A percentile compares a stretch with the other conserved stretches of the same genome.
These are phyloP conservation scores for Oenanthe melanoleuca DNA, from an alignment of 2,113 vertebrate species.

Conservation along the genomic window DNA sequence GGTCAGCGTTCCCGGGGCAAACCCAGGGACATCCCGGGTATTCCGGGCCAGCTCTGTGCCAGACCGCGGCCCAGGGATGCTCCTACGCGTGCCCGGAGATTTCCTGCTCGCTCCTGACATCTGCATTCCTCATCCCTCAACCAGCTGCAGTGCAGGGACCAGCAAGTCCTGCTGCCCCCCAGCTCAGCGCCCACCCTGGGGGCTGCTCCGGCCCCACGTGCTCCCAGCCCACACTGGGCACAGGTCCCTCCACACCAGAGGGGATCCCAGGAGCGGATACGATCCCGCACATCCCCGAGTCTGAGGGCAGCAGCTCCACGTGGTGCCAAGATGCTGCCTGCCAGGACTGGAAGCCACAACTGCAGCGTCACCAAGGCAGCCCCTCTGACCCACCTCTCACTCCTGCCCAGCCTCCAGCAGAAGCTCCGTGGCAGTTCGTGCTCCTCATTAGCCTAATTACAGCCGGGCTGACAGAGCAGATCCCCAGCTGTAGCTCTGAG, in stretches of 20 bases:
- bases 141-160: background rate
- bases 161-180: background rate
- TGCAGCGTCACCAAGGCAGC: accelerated
- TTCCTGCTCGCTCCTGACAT: background rate
- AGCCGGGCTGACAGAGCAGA: background rate
- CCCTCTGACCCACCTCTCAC: background rate
- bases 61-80: background rate
- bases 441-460: constrained; percentile 46
- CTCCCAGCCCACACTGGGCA: background rate
- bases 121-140: background rate
- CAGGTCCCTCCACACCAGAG: background rate
- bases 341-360: background rate
- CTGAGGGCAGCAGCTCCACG: background rate
- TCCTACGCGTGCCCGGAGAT: background rate
- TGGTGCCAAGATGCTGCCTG: background rate
- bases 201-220: accelerated
- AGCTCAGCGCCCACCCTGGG: accelerated
- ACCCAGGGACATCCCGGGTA: background rate
- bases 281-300: accelerated
- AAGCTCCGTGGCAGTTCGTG: background rate
- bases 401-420: background rate
- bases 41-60: background rate
- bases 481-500: constrained; percentile 72
- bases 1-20: background rate
- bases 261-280: background rate